Conservation (phyloP, 2,888 invertebrate genomes). For the Orthosia gothica region DNA sequence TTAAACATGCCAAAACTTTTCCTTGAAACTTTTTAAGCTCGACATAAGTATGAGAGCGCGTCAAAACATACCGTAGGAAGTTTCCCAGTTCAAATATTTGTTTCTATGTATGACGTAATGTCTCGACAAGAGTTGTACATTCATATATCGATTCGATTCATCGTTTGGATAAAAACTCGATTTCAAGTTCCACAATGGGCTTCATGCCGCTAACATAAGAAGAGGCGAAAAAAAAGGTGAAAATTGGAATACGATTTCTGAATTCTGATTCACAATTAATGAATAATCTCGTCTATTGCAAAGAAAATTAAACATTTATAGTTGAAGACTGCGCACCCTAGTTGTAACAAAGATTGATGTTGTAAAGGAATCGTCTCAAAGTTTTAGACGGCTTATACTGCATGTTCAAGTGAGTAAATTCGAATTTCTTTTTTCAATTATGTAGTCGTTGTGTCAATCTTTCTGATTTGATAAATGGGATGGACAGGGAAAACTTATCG, state of each 20-base stretch:
- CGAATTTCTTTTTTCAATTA: conserved; percentile 30
- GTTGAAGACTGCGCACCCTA: conserved; percentile 3
- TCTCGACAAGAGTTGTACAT: background rate
- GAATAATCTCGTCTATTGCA: background rate
- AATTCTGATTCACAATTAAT: conserved; percentile 21
- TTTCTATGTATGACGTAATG: conserved; percentile 32
- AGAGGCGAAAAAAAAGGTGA: background rate
- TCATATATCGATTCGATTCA: conserved; percentile 22
- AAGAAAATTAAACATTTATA: conserved; percentile 14
- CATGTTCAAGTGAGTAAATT: conserved; percentile 6
- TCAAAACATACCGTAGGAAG: conserved; percentile 63
- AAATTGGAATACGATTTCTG: conserved; percentile 4
- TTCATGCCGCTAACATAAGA: background rate
- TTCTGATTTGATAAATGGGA: conserved; percentile 26
- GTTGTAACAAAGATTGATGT: conserved; percentile 26
- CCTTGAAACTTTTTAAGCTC: conserved; percentile 37
- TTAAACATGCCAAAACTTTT: conserved; percentile 41
- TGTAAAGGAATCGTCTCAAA: background rate
- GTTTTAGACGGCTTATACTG: background rate
- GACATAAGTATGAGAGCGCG: conserved; percentile 62
- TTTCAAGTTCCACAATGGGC: conserved; percentile 9
- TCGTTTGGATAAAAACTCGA: background rate
- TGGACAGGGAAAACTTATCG: conserved; percentile 38
- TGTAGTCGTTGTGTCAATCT: conserved; percentile 36
- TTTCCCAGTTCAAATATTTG: conserved; percentile 39